These are phyloP conservation scores for Lindbergichthys nudifrons DNA, from an alignment of 2,797 vertebrate species.

Conservation along the genomic window DNA sequence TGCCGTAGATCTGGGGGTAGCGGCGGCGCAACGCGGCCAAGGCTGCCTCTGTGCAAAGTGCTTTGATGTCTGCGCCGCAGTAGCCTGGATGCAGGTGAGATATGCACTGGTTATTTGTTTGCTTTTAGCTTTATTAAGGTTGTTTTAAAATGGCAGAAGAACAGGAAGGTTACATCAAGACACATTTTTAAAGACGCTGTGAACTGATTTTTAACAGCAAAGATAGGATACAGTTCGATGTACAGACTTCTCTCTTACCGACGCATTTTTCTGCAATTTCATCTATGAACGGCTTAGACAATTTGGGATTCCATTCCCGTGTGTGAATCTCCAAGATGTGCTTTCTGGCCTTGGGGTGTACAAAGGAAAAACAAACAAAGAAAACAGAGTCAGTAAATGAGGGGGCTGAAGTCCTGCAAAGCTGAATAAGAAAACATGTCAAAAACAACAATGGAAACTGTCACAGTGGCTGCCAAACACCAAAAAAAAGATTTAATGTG, in stretches of 20 bases:
- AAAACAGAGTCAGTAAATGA: conserved; percentile 1
- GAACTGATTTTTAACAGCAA: neutral
- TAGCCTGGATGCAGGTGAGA: conserved; percentile 85
- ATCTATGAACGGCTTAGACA: conserved; percentile 94
- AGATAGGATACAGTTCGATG: neutral
- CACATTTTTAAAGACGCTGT: neutral
- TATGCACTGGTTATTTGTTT: conserved; percentile 4
- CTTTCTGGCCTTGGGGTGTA: conserved; percentile 90
- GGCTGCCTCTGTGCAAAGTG: conserved; percentile 99
- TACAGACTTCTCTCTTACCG: conserved; percentile 85
- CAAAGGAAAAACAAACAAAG: conserved; percentile 8
- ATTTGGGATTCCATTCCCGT: conserved; percentile 96
- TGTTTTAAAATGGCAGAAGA: conserved; percentile 1
- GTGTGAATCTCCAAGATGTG: conserved; percentile 99
- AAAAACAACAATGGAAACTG: neutral
- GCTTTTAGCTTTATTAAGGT: neutral
- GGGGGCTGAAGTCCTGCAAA: neutral
- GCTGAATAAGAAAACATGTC: neutral
- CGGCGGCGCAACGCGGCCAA: conserved; percentile 94
- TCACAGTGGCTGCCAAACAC: neutral
- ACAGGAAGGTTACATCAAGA: neutral
- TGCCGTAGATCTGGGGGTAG: conserved; percentile 98
- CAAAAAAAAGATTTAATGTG: neutral
- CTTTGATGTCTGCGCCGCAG: conserved; percentile 99
- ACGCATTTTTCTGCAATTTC: conserved; percentile 99